phyloP scores from a whole-genome alignment of 2,888 invertebrate species.

The Dryococelus australis region DNA sequence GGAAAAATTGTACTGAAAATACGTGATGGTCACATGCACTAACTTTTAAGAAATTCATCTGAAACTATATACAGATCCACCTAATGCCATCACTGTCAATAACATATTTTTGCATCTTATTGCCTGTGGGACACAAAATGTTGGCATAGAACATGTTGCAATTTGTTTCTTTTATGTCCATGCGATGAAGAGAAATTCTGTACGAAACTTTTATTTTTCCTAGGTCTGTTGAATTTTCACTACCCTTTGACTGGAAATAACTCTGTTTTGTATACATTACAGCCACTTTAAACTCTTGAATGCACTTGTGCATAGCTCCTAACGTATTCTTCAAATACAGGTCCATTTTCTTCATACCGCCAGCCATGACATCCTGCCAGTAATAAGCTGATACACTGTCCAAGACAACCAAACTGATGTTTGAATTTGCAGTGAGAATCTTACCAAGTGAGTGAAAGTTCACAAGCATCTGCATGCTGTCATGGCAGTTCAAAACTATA shows the following conservation, averaged over 20 bases:
- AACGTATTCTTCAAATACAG: slow-evolving; percentile 60
- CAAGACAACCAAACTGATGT: slow-evolving; percentile 59
- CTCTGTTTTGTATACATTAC: slow-evolving; percentile 64
- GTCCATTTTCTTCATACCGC: slow-evolving; percentile 60
- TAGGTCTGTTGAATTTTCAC: slow-evolving; percentile 7
- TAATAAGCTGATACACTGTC: slow-evolving; percentile 64
- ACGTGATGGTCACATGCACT: not conserved
- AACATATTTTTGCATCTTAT: slow-evolving; percentile 18
- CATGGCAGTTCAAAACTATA: slow-evolving; percentile 57
- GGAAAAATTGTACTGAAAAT: not conserved
- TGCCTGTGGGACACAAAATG: not conserved
- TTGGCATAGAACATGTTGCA: slow-evolving; percentile 31
- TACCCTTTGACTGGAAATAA: slow-evolving; percentile 59
- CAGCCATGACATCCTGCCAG: slow-evolving; percentile 60
- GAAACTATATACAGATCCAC: not conserved
- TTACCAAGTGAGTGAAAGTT: slow-evolving; percentile 57
- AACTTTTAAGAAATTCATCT: no score
- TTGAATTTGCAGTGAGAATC: slow-evolving; percentile 56
- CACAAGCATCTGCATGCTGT: slow-evolving; percentile 55
- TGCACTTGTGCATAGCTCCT: slow-evolving; percentile 59
- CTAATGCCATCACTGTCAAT: slow-evolving; percentile 32
- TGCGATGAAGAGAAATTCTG: slow-evolving; percentile 25
- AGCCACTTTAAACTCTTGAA: slow-evolving; percentile 61
- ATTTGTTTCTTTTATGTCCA: not conserved
- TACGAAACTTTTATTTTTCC: slow-evolving; percentile 11